These are phyloP conservation scores for Myanophis thanlyinensis DNA, from an alignment of 2,113 vertebrate genomes.

Conservation along the genomic window DNA sequence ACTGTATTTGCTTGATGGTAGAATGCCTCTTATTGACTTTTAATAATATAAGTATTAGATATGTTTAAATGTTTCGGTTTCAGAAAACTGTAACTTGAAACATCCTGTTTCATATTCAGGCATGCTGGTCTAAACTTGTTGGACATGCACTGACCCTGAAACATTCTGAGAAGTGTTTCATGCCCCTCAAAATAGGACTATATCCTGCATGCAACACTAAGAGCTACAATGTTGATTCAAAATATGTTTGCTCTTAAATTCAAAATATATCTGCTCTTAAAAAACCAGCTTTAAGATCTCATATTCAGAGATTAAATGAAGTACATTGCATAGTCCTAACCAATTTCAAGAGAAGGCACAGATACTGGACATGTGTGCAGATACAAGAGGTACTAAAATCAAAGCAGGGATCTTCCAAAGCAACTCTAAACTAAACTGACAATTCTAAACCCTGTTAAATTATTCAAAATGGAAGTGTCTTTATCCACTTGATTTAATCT, in stretches of 20 bases:
- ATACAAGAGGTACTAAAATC: not conserved
- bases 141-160: not conserved
- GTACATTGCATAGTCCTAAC: not conserved
- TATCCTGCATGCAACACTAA: not conserved
- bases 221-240: not conserved
- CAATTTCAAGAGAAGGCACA: not conserved
- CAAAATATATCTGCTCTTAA: not conserved
- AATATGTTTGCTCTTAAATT: not conserved
- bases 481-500: not conserved
- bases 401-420: not conserved
- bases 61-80: not conserved
- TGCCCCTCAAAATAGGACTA: not conserved
- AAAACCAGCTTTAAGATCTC: not conserved
- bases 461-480: not conserved
- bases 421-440: not conserved
- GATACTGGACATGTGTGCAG: not conserved
- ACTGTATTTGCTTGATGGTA: not conserved
- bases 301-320: not conserved
- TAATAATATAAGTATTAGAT: not conserved
- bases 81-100: not conserved
- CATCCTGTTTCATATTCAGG: not conserved
- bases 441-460: not conserved
- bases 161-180: not conserved
- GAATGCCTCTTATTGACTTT: not conserved
- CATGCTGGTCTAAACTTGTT: not conserved